These are phyloP conservation scores for Drosophila watanabei DNA, from an alignment of 1,140 invertebrate species.

Conservation along the genomic window DNA sequence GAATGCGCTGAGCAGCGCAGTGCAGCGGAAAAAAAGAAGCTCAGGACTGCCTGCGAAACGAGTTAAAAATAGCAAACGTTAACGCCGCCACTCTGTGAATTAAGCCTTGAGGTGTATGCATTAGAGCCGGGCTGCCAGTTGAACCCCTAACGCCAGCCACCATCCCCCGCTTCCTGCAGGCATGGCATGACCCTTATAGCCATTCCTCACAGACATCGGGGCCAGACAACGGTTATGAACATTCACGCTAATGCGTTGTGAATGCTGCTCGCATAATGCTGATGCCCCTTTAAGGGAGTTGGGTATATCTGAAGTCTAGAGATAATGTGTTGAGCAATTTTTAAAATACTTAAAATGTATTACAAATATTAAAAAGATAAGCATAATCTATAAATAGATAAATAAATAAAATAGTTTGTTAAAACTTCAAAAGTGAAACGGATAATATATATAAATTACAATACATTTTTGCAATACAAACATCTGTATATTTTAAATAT, in stretches of 20 bases:
- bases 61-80: conserved; percentile 80
- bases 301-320: neutral
- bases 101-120: conserved; percentile 75
- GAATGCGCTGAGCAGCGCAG: conserved; percentile 52
- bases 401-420: too few species aligned
- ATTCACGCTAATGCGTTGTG: conserved; percentile 79
- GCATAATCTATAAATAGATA: neutral
- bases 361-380: neutral
- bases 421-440: too few species aligned
- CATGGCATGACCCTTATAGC: conserved; percentile 7
- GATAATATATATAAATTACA: too few species aligned
- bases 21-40: conserved; percentile 24
- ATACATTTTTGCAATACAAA: too few species aligned
- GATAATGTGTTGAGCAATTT: neutral
- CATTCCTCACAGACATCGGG: conserved; percentile 26
- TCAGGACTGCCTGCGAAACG: conserved; percentile 68
- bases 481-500: too few species aligned
- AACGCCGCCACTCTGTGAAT: conserved; percentile 61
- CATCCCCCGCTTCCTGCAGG: neutral
- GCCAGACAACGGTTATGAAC: conserved; percentile 72
- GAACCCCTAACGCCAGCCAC: conserved; percentile 32
- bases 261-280: conserved; percentile 66
- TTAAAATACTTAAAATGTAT: neutral
- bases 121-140: conserved; percentile 66
- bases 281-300: conserved; percentile 16